Base-by-base conservation (phyloP, 2,113 vertebrate genomes). In the Colaptes auratus region DNA sequence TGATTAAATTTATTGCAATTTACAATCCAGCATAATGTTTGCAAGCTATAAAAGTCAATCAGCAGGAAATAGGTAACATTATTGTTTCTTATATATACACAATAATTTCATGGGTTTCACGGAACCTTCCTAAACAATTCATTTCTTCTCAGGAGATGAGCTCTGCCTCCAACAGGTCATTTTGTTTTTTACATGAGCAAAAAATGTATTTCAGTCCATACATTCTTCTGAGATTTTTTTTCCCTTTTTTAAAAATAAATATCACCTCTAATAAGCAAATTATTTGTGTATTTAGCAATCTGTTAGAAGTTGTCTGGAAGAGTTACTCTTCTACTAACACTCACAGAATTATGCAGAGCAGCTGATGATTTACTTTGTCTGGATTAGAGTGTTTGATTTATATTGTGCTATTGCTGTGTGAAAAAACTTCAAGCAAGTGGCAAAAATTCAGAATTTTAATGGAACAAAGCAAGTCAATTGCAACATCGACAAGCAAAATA, bases 1-100 rank as follows among this genome's bases (percentile, higher is more conserved):
- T 98, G 97, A 98, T 98, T 98, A 98, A 97, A 98, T 98, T 98
- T 98, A 97, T 97, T 97, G 97, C 97, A 98, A 97, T 98, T 98
- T 98, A 97, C 97, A 97, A 98, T 98, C 96, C 96, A 96, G 96
- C 97, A 97, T 98, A 98, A 98, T 97, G 97, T 98, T 98, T 98
- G 97, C 96, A 97, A 98, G 98, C 97, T 97, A 97, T 98, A 98
- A 98, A 98, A 98, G 97, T 98, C 98, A 98, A 98, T 98, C 98
- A 98, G 97, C 97, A 97, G 96, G 96, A 97, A 98, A 97, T 89
- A 93, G 95, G 97, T 95, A 92, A 95, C 97, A 96, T 97, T 96
- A 97, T 98, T 97, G 96, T 85, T 89, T 95, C 96, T 95, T 95
- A 87, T 72, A 92, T 58, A 84, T 73, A 96, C 82, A 93, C 42